phyloP scores from a whole-genome alignment of 2,113 vertebrate genomes.

The Dendropsophus ebraccatus region DNA sequence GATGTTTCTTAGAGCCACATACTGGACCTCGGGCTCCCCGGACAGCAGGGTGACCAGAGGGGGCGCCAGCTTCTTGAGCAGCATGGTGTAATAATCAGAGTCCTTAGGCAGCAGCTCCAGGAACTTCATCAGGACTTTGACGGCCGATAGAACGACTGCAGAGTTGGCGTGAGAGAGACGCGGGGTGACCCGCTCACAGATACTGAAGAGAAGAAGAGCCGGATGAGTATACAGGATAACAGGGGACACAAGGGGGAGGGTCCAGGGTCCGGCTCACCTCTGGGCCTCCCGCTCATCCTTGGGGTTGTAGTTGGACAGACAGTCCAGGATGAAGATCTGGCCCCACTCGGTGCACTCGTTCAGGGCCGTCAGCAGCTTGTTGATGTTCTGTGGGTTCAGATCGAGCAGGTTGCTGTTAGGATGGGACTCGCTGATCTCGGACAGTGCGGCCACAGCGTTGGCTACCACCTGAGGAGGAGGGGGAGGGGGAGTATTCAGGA shows the following conservation, averaged over 20 bases:
- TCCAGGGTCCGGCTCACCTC: conserved; percentile 76
- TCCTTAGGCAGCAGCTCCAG: conserved; percentile 96
- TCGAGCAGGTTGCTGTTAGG: conserved; percentile 98
- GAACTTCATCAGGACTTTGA: conserved; percentile 99
- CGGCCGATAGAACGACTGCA: conserved; percentile 94
- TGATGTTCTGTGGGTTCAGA: conserved; percentile 98
- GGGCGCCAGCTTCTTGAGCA: conserved; percentile 95
- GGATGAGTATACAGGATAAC: neutral
- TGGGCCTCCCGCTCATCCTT: conserved; percentile 97
- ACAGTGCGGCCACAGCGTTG: conserved; percentile 94
- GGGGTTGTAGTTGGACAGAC: conserved; percentile 97
- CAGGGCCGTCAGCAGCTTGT: conserved; percentile 94
- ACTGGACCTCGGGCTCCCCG: conserved; percentile 97
- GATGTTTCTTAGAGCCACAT: conserved; percentile 97
- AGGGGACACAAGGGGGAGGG: too few relatives aligned
- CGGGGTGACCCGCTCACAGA: conserved; percentile 96
- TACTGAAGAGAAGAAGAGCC: conserved; percentile 71
- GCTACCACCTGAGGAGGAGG: conserved; percentile 86
- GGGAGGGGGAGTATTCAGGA: neutral
- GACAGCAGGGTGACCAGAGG: conserved; percentile 94
- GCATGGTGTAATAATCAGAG: conserved; percentile 95
- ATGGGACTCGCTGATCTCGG: conserved; percentile 97
- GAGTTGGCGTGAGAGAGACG: conserved; percentile 97
- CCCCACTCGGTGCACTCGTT: conserved; percentile 99
- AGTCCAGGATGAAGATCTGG: conserved; percentile 99